Base-by-base conservation (phyloP, 2,888 invertebrate species). In the Julus scanicus region DNA sequence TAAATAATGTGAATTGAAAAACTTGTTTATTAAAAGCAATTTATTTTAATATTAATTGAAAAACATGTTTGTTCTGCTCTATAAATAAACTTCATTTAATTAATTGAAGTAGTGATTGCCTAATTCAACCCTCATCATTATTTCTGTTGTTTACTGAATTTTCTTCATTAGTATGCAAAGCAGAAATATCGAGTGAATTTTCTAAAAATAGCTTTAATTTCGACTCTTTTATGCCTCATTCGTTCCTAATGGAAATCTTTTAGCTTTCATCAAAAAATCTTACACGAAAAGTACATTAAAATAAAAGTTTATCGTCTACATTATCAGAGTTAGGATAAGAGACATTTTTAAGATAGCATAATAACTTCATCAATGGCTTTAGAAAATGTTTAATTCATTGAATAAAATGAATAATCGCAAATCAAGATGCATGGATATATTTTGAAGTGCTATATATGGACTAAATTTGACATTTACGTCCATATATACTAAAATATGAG, bases 261-360 rank as follows among this genome's bases (percentile, higher is more conserved):
- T 71, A 71, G 71, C 71, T 29, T 71, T 71, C 29, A 71, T 71
- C 71, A 71, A 71, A 71, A 44, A 71, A 1, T 20, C 71, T 71
- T 71, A 71, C 71, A 71, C 20, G 71, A 20, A 71, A 71, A 71
- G 9, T 71, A 71, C 71, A 71, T 71, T 71, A 71, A 71, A 71
- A 71, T 29, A 9, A 29, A 44, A 71, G 29, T 8, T 71, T 71
- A 71, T 71, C 6, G 71, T 20, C 71, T 71, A 71, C 29, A 71
- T 71, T 71, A 71, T 71, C 6, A 5, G 71, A 71, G 71, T 71
- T 71, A 71, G 2, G 71, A 20, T 71, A 71, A 71, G 20, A 20
- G 29, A 71, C 4, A 29, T 29, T 71, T 71, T 29, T 71, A n/a
- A 29, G 20, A 71, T 71, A 71, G 9, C 29, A 71, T 71, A 29